These are phyloP conservation scores for Coregonus clupeaformis DNA, from an alignment of 2,113 vertebrate genomes.

Conservation along the genomic window DNA sequence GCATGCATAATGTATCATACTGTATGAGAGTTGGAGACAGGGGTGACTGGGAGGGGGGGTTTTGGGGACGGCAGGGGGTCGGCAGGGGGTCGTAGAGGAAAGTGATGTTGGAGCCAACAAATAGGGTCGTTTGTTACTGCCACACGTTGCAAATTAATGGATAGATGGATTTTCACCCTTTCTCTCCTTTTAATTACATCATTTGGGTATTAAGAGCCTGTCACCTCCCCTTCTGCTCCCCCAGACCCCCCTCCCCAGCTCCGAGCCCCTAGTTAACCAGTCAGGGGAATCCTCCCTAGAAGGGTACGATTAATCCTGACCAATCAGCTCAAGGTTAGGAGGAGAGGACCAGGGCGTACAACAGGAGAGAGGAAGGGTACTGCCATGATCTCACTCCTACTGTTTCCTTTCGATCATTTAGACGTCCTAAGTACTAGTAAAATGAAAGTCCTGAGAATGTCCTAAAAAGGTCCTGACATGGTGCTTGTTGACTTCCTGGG, in stretches of 20 bases:
- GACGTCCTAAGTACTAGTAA: too few species aligned
- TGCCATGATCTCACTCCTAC: too few species aligned
- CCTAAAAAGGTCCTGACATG: too few species aligned
- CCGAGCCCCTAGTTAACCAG: neutral
- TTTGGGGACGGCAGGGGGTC: too few species aligned
- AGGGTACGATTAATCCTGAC: constrained; percentile 33
- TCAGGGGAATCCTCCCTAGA: constrained; percentile 14
- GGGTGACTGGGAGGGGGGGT: too few species aligned
- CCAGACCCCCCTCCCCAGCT: neutral
- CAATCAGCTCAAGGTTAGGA: constrained; percentile 31
- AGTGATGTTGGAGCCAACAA: neutral
- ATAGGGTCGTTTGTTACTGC: constrained; percentile 27
- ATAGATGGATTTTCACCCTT: constrained; percentile 27
- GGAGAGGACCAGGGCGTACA: neutral
- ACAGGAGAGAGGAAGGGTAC: too few species aligned
- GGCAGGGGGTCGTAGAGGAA: neutral
- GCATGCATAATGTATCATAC: constrained; percentile 3
- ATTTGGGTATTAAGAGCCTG: constrained; percentile 28
- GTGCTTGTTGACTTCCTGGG: too few species aligned
- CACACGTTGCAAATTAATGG: constrained; percentile 31
- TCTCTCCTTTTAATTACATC: constrained; percentile 32
- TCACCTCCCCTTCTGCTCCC: neutral
- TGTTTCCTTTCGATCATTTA: too few species aligned
- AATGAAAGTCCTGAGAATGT: too few species aligned
- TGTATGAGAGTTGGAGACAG: neutral